These are phyloP conservation scores for Monoplex corrugatus DNA, from an alignment of 2,888 invertebrate species.

Conservation along the genomic window DNA sequence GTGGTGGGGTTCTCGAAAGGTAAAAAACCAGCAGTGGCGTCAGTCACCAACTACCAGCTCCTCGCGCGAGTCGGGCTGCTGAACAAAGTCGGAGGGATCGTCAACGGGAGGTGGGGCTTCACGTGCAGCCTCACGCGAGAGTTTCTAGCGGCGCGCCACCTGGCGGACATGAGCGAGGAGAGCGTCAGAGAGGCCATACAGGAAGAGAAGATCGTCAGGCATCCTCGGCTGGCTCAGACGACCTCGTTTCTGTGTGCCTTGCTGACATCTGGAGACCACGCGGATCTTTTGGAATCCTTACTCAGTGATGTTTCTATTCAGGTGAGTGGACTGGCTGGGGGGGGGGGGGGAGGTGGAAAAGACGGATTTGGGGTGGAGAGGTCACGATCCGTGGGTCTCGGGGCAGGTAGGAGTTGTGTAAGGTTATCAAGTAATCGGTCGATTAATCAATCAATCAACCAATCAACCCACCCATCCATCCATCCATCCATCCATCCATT, in stretches of 20 bases:
- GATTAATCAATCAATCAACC: no score
- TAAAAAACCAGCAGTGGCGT: not conserved
- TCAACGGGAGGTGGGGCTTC: constrained; percentile 58
- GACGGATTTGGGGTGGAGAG: not conserved
- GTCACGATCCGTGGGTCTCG: no score
- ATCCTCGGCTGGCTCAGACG: constrained; percentile 64
- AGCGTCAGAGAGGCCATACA: constrained; percentile 61
- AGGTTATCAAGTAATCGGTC: no score
- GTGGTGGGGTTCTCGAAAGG: no score
- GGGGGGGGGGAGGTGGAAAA: not conserved
- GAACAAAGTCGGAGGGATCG: constrained; percentile 39
- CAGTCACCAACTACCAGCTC: constrained; percentile 51
- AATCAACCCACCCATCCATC: no score
- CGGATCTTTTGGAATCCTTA: constrained; percentile 61
- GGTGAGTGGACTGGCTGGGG: not conserved
- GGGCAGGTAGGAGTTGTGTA: no score
- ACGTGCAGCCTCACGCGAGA: constrained; percentile 67
- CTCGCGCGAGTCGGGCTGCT: constrained; percentile 65
- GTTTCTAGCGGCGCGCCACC: constrained; percentile 70
- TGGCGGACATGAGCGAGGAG: constrained; percentile 66
- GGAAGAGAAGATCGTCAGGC: constrained; percentile 62
- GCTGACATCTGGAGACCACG: constrained; percentile 65
- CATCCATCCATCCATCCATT: no score
- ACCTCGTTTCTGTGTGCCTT: constrained; percentile 72
- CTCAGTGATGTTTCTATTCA: constrained; percentile 48